Evolutionary conservation across 2,797 vertebrate genomes (phyloP), one percentile per base, ranked within the genome.

Genomic region (Phalloptychus januarius): DNA sequence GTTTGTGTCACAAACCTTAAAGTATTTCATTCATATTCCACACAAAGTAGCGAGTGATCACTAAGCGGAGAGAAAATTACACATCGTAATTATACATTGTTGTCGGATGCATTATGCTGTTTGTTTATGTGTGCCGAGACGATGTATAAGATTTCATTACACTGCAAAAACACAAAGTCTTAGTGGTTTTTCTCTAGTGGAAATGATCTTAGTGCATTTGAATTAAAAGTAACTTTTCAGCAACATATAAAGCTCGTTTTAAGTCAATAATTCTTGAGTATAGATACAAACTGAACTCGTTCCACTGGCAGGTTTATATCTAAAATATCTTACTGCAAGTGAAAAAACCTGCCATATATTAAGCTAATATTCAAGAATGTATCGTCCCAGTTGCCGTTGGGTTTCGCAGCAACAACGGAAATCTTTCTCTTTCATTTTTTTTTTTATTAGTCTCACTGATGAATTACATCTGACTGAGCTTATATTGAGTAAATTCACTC

Each of bases 401-500:
- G 36, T 7, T 63, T 63, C 3, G 7, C 31, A 61, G 58, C 7
- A 33, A 36, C 28, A 18, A 36, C 28, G 8, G 7, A 20, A 63
- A 63, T 33, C 1, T 3, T 33, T 61, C 56, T 15, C 20, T 23
- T 50, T 15, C 48, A 23, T 50, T 12, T 63, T 33, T 18, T 18
- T 18, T 16, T 33, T 18, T 18, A 7, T 16, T 7, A 18, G 16
- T 63, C 31, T 63, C 6, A 63, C 16, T 65, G 87, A 79, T 85
- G 61, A 58, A 42, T 12, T 63, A 23, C 16, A 33, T 20, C 48
- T 54, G 13, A 20, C 33, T 40, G 73, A 83, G 31, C 70, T 71
- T 79, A 65, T 77, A 50, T 77, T 74, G 61, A 13, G 58, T 16
- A 81, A 73, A 54, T 77, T 74, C 72, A 44, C n/a, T 44, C 45